Conservation (phyloP, 2,888 invertebrate species). For the Hirtodrosophila histrioides region DNA sequence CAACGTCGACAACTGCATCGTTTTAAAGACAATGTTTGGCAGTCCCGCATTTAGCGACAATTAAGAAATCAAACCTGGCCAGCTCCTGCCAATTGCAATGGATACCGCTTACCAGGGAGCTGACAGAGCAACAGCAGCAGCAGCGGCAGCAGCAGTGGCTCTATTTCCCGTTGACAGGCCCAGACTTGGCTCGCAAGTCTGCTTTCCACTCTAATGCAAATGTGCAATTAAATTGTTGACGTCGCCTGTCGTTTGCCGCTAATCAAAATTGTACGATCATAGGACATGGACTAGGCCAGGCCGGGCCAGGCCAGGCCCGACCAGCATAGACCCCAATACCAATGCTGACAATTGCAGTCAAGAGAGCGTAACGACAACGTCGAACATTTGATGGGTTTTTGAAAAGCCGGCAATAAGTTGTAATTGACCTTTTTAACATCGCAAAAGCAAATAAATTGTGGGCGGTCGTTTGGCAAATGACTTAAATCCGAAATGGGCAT, state of each 20-base stretch:
- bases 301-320: conserved; percentile 9
- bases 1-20: conserved; percentile 27
- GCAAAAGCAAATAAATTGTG: conserved; percentile 52
- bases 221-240: conserved; percentile 79
- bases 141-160: conserved; percentile 23
- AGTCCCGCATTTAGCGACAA: conserved; percentile 80
- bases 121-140: no score
- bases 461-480: conserved; percentile 57
- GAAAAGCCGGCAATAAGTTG: conserved; percentile 72
- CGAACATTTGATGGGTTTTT: conserved; percentile 51
- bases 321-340: conserved; percentile 1
- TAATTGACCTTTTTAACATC: conserved; percentile 73
- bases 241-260: conserved; percentile 67
- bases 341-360: conserved; percentile 21
- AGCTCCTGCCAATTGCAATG: conserved; percentile 65
- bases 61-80: conserved; percentile 79
- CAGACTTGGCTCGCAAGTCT: conserved; percentile 35
- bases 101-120: conserved; percentile 60
- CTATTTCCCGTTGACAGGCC: conserved; percentile 53
- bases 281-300: conserved; percentile 54
- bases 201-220: conserved; percentile 77
- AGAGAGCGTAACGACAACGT: conserved; percentile 64
- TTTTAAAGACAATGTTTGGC: conserved; percentile 52
- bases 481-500: conserved; percentile 37
- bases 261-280: conserved; percentile 78